Base-by-base conservation (phyloP, 1,140 invertebrate species). In the Lasaia peninsularis region DNA sequence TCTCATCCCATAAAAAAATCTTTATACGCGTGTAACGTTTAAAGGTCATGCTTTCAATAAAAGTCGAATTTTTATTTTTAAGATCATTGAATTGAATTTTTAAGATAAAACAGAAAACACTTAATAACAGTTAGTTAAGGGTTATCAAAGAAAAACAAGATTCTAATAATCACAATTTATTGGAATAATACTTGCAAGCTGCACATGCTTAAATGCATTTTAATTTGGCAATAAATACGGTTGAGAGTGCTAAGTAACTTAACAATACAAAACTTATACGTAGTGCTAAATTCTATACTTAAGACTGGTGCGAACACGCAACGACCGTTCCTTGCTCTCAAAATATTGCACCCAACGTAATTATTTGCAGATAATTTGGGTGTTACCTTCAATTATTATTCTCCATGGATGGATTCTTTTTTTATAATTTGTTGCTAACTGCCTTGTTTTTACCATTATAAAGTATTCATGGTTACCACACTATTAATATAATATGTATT, bases 111-210 rank as follows among this genome's bases (percentile, higher is more conserved):
- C 2, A 5, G 24, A 24, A 24, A 24, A 3, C 7, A 7, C 0
- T 24, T 24, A 24, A 5, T 2, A 5, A 24, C 0, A 24, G 8
- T 6, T 28, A 28, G 24, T 28, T 28, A 7, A n/a, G 24, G 8
- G 24, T 4, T 1, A 28, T 52, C 52, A 24, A 71, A 65, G 44
- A 57, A 67, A 63, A 71, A 50, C 33, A 54, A 51, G 20, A 58
- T 74, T 73, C 71, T 84, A 80, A 73, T 84, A 86, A 88, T 88
- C 75, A 86, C 75, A 83, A 71, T 88, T 84, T 88, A 86, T 71
- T 87, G 78, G 80, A 86, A 86, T 87, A 79, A 82, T 81, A 80
- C 80, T 67, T 76, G 80, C 75, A 84, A 84, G 80, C 83, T 78
- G 78, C 71, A 67, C 67, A 75, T 73, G 77, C 80, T 81, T 76